phyloP scores from a whole-genome alignment of 1,140 invertebrate genomes.

The Platorchestia sp. region DNA sequence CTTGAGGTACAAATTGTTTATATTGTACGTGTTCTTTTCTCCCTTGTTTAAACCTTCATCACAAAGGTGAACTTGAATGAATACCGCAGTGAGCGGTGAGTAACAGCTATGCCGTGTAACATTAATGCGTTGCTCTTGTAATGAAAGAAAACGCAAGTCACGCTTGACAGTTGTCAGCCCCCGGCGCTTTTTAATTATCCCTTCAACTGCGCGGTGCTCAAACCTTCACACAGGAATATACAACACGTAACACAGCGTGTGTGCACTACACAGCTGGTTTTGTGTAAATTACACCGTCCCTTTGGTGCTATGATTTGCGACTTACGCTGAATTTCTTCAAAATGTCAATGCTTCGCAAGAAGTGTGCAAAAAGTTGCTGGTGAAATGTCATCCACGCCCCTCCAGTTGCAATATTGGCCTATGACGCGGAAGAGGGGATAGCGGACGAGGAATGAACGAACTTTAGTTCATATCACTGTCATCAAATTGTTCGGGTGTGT shows the following conservation, averaged over 20 bases:
- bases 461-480: neutral
- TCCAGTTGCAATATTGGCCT: neutral
- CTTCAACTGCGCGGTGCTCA: too few relatives aligned
- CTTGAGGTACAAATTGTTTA: too few relatives aligned
- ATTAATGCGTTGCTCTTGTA: neutral
- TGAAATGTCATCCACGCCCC: neutral
- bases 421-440: neutral
- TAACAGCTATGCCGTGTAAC: neutral
- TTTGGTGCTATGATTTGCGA: neutral
- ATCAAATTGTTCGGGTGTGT: neutral
- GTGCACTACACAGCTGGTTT: neutral
- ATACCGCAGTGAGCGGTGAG: neutral
- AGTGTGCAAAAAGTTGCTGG: neutral
- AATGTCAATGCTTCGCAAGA: neutral
- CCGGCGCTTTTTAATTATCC: neutral
- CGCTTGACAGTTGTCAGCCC: neutral
- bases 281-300: neutral
- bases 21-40: too few relatives aligned
- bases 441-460: neutral
- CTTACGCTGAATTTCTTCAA: neutral
- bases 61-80: too few relatives aligned
- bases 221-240: neutral
- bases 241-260: neutral
- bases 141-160: neutral
- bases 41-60: too few relatives aligned